Evolutionary conservation across 2,113 vertebrate species (phyloP).

Genomic region (Potamarius usumacintae): DNA sequence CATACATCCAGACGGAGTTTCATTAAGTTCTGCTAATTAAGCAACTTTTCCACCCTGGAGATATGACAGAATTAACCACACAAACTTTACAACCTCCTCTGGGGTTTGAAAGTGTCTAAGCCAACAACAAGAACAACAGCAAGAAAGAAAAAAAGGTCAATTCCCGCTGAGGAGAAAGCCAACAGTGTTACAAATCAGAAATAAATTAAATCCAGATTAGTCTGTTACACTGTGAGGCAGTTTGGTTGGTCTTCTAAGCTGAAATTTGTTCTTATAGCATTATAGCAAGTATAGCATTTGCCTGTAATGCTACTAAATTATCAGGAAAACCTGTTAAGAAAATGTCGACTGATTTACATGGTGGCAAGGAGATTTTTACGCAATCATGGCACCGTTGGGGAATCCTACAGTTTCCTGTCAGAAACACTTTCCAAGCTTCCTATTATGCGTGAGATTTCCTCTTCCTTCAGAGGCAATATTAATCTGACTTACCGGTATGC

Average conservation of each 20-base stretch:
- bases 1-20: conserved; percentile 41
- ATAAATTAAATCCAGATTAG: neutral
- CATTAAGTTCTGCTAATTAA: conserved; percentile 38
- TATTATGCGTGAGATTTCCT: conserved; percentile 1
- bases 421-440: conserved; percentile 28
- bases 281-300: neutral
- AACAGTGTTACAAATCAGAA: neutral
- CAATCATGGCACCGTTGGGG: conserved; percentile 22
- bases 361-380: neutral
- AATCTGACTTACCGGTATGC: conserved; percentile 38
- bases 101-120: neutral
- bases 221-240: neutral
- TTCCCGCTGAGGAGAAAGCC: neutral
- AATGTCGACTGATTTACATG: neutral
- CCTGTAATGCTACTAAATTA: neutral
- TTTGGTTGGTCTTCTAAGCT: neutral
- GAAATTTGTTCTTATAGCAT: neutral
- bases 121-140: neutral
- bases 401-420: neutral
- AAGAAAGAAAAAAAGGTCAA: conserved; percentile 5
- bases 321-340: neutral
- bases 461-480: conserved; percentile 5
- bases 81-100: conserved; percentile 12
- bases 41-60: conserved; percentile 37
- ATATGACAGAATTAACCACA: conserved; percentile 34